These are phyloP conservation scores for Poecilia wingei DNA, from an alignment of 2,797 vertebrate genomes.

Conservation along the genomic window DNA sequence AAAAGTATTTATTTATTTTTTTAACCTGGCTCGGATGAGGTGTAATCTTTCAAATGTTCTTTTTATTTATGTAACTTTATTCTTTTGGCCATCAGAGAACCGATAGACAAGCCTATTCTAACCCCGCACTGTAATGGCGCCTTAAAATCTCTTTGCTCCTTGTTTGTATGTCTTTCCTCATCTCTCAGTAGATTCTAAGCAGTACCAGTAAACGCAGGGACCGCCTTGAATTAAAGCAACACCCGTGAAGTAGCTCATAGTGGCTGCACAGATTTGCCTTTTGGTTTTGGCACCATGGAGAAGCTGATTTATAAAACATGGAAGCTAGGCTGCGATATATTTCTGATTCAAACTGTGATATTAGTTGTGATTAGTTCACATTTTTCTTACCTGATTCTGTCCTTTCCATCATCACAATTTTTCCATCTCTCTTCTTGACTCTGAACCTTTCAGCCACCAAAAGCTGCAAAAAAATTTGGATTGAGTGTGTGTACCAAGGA, in stretches of 20 bases:
- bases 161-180: background rate
- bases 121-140: background rate
- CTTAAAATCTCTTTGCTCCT: background rate
- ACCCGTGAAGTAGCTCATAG: background rate
- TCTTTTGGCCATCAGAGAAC: background rate
- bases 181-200: background rate
- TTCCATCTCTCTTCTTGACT: background rate
- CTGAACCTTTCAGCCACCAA: background rate
- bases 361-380: background rate
- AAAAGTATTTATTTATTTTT: background rate
- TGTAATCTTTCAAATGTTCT: background rate
- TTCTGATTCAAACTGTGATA: background rate
- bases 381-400: background rate
- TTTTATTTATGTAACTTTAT: background rate
- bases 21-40: background rate
- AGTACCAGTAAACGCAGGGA: background rate
- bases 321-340: background rate
- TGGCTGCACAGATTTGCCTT: background rate
- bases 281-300: background rate
- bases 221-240: background rate
- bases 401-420: background rate
- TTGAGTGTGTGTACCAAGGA: background rate
- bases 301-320: background rate
- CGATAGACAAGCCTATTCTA: background rate
- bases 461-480: background rate